These are phyloP conservation scores for Morone saxatilis DNA, from an alignment of 2,113 vertebrate genomes.

Conservation along the genomic window DNA sequence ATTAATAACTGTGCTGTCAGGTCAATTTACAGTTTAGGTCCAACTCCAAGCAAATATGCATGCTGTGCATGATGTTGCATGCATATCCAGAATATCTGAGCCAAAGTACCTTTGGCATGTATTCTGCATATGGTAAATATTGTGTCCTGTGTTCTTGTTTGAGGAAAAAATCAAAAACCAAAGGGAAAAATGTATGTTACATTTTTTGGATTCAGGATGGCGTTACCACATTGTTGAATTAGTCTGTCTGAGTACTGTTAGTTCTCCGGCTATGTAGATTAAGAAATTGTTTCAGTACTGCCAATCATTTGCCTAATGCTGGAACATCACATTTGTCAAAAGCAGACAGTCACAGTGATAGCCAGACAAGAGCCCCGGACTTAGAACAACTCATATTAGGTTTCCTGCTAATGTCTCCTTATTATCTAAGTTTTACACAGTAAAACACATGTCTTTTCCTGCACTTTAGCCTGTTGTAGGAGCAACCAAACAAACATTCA, in stretches of 20 bases:
- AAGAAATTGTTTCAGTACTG: not conserved
- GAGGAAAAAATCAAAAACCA: not conserved
- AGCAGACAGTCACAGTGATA: not conserved
- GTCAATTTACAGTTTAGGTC: not conserved
- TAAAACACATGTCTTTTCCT: not conserved
- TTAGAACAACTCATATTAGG: not conserved
- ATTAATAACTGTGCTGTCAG: not conserved
- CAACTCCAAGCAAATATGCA: not conserved
- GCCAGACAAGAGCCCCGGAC: not conserved
- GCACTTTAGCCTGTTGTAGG: not conserved
- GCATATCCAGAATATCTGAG: too few species aligned
- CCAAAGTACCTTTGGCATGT: too few species aligned
- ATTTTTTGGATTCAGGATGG: not conserved
- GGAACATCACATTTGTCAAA: not conserved
- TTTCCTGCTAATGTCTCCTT: not conserved
- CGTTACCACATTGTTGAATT: not conserved
- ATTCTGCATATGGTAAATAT: not conserved
- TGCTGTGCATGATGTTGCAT: too few species aligned
- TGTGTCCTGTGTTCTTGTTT: not conserved
- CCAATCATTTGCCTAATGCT: not conserved
- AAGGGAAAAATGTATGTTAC: not conserved
- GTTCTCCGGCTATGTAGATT: not conserved
- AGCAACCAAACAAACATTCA: not conserved
- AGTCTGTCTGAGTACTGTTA: not conserved
- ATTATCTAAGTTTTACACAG: not conserved